Evolutionary conservation across 2,888 invertebrate species (phyloP).

Genomic region (Terebella lapidaria): DNA sequence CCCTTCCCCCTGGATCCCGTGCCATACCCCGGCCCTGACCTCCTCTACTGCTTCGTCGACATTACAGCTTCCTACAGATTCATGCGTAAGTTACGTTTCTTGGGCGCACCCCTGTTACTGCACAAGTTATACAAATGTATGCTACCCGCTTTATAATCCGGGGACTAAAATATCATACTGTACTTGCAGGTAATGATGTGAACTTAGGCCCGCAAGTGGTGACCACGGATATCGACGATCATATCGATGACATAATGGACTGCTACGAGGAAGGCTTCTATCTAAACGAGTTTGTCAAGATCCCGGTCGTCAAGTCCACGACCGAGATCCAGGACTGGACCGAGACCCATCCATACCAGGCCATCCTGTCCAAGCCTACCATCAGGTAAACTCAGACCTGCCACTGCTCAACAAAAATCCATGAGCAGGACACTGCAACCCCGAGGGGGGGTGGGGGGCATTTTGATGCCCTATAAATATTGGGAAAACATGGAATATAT

Average conservation of each 20-base stretch:
- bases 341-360: slow-evolving; percentile 24
- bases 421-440: neutral
- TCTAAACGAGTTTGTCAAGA: slow-evolving; percentile 20
- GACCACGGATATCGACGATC: slow-evolving; percentile 24
- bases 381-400: neutral
- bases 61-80: slow-evolving; percentile 19
- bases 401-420: neutral
- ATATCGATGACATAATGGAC: slow-evolving; percentile 15
- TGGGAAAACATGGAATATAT: too few species aligned
- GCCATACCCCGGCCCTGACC: slow-evolving; percentile 23
- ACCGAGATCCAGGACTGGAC: slow-evolving; percentile 22
- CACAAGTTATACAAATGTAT: neutral
- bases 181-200: slow-evolving; percentile 19
- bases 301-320: slow-evolving; percentile 21
- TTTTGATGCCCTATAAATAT: too few species aligned
- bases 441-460: too few species aligned
- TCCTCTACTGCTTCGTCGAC: slow-evolving; percentile 26
- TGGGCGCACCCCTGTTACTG: too few species aligned
- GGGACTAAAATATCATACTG: neutral
- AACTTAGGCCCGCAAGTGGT: slow-evolving; percentile 25
- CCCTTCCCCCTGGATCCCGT: slow-evolving; percentile 22
- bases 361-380: slow-evolving; percentile 20
- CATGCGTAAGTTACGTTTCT: slow-evolving; percentile 25
- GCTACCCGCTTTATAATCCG: neutral
- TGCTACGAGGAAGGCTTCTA: slow-evolving; percentile 22